Evolutionary conservation across 2,888 invertebrate species (phyloP).

Genomic region (Cataglyphis altisquamis): DNA sequence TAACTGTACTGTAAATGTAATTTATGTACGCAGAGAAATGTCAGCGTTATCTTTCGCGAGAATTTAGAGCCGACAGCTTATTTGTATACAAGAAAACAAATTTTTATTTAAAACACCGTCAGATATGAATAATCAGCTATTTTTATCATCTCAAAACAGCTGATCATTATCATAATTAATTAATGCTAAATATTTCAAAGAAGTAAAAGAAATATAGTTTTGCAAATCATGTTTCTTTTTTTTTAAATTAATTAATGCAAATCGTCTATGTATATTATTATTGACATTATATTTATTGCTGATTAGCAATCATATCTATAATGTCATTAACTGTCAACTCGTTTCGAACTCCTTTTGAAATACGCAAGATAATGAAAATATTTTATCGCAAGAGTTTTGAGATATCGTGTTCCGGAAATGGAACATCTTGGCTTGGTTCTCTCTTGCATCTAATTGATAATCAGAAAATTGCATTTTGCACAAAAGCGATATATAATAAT

Average conservation of each 20-base stretch:
- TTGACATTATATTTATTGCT: neutral
- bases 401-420: neutral
- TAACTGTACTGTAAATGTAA: conserved; percentile 1
- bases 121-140: neutral
- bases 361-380: neutral
- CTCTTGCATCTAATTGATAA: neutral
- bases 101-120: neutral
- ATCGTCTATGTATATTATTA: neutral
- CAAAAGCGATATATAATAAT: conserved; percentile 3
- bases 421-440: neutral
- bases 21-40: conserved; percentile 30
- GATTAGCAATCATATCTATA: neutral
- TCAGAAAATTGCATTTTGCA: neutral
- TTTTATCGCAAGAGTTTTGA: neutral
- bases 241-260: neutral
- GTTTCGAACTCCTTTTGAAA: neutral
- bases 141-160: neutral
- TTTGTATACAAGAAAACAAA: conserved; percentile 7
- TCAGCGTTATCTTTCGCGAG: conserved; percentile 21
- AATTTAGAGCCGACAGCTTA: conserved; percentile 10
- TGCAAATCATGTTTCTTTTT: neutral
- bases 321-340: neutral
- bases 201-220: neutral
- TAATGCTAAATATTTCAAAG: neutral
- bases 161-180: conserved; percentile 16